These are phyloP conservation scores for Myiopsitta monachus DNA, from an alignment of 2,113 vertebrate species.

Conservation along the genomic window DNA sequence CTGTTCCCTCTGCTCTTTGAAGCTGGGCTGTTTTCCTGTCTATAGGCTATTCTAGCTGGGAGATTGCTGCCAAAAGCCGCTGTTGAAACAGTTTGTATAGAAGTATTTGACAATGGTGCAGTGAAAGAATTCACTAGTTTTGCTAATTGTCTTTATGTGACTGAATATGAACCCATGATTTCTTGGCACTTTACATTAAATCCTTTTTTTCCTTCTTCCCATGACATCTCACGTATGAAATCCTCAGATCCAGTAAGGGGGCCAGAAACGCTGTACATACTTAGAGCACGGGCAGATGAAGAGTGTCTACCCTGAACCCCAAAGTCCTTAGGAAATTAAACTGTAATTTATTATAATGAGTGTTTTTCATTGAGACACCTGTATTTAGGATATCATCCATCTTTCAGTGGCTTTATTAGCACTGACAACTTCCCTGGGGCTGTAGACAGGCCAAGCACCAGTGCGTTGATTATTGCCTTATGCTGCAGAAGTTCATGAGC, in stretches of 20 bases:
- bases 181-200: background rate
- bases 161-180: background rate
- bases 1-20: background rate
- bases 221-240: background rate
- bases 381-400: background rate
- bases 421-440: background rate
- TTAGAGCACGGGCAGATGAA: background rate
- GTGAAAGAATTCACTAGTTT: background rate
- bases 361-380: background rate
- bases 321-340: background rate
- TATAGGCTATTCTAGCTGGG: background rate
- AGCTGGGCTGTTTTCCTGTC: background rate
- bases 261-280: background rate
- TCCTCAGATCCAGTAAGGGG: background rate
- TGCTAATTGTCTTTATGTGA: background rate
- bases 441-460: background rate
- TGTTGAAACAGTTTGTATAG: background rate
- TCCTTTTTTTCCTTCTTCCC: background rate
- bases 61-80: background rate
- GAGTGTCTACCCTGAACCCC: background rate
- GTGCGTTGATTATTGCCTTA: rapidly evolving
- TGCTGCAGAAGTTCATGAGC: background rate
- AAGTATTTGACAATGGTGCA: background rate
- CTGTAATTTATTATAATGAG: background rate
- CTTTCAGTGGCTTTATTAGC: background rate